phyloP scores from a whole-genome alignment of 2,888 invertebrate genomes.

The Parasteatoda lunata region DNA sequence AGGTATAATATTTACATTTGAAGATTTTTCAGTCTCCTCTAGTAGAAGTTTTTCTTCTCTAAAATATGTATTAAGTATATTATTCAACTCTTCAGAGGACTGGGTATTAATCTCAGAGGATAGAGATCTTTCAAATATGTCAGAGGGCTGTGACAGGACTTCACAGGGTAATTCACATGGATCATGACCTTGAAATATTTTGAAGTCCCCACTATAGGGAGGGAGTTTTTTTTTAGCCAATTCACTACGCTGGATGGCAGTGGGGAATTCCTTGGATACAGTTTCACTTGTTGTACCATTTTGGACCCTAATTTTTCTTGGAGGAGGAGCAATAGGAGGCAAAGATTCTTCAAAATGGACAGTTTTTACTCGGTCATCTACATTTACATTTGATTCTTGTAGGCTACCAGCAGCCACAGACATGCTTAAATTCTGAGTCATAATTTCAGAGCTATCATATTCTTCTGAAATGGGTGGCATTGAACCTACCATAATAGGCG shows the following conservation, averaged over 20 bases:
- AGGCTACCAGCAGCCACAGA: not conserved
- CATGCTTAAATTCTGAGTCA: not conserved
- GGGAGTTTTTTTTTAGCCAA: slow-evolving; percentile 68
- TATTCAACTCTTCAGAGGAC: slow-evolving; percentile 11
- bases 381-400: not conserved
- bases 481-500: not conserved
- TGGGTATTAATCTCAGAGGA: slow-evolving; percentile 57
- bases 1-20: not conserved
- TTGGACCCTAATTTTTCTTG: slow-evolving; percentile 29
- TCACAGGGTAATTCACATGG: slow-evolving; percentile 40
- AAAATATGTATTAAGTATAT: not conserved
- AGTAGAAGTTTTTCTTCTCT: not conserved
- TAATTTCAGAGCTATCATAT: not conserved
- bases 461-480: not conserved
- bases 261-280: not conserved
- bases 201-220: slow-evolving; percentile 58
- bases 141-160: slow-evolving; percentile 19
- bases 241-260: not conserved
- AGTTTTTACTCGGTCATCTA: slow-evolving; percentile 21
- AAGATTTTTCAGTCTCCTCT: not conserved
- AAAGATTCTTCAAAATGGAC: slow-evolving; percentile 57
- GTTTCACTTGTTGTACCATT: not conserved
- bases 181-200: slow-evolving; percentile 51
- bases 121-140: slow-evolving; percentile 14
- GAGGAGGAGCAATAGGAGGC: slow-evolving; percentile 43